phyloP scores from a whole-genome alignment of 2,888 invertebrate genomes.

The Drosophila mayaguana region DNA sequence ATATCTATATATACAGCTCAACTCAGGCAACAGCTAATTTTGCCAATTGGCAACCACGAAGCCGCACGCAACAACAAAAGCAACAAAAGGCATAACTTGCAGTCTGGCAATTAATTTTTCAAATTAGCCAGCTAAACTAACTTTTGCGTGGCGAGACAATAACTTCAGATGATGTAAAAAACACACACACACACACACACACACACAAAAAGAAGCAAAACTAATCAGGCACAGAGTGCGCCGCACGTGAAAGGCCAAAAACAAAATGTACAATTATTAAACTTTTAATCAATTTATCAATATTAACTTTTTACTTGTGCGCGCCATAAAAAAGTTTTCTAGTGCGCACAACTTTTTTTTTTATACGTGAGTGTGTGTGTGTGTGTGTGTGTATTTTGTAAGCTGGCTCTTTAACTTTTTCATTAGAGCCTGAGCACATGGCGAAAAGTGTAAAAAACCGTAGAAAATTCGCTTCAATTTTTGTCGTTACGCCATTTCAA shows the following conservation, averaged over 20 bases:
- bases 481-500: constrained; percentile 82
- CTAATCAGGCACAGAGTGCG: constrained; percentile 49
- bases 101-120: constrained; percentile 64
- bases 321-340: constrained; percentile 50
- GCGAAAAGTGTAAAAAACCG: constrained; percentile 25
- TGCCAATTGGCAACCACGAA: constrained; percentile 18
- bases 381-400: constrained; percentile 4
- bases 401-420: constrained; percentile 72
- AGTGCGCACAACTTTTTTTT: constrained; percentile 41
- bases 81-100: constrained; percentile 43
- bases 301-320: constrained; percentile 75
- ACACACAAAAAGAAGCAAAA: constrained; percentile 18
- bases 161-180: constrained; percentile 32
- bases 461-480: constrained; percentile 66
- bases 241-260: constrained; percentile 52
- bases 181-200: constrained; percentile 1
- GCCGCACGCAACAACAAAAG: constrained; percentile 20
- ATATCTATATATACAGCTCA: not conserved
- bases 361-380: not conserved
- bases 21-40: constrained; percentile 2
- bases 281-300: constrained; percentile 81
- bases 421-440: constrained; percentile 41
- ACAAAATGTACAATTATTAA: constrained; percentile 73
- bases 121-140: constrained; percentile 49
- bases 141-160: constrained; percentile 50